Conservation (phyloP, 2,888 invertebrate species). For the Drosophila prolongata region DNA sequence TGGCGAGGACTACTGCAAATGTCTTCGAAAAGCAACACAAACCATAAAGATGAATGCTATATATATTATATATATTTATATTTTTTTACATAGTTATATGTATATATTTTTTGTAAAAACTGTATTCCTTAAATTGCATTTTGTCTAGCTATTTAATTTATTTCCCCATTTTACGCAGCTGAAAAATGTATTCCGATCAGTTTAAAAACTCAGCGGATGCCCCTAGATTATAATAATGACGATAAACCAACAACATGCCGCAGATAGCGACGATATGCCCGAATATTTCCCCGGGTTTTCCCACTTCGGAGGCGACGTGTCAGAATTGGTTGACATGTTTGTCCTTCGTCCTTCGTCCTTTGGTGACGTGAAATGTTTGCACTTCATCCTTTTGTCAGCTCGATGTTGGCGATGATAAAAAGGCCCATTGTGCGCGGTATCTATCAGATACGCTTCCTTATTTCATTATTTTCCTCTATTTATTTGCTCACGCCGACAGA, state of each 20-base stretch:
- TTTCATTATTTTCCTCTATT: constrained; percentile 27
- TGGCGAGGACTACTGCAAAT: constrained; percentile 3
- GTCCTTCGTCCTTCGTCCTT: constrained; percentile 32
- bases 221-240: constrained; percentile 19
- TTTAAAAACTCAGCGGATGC: neutral
- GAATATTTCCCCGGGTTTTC: constrained; percentile 36
- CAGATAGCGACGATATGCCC: constrained; percentile 27
- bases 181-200: neutral
- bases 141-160: no score
- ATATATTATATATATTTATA: no score
- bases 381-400: constrained; percentile 68
- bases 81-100: no score
- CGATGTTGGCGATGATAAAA: constrained; percentile 56
- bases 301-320: constrained; percentile 72
- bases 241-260: constrained; percentile 55
- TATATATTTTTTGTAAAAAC: no score
- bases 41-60: no score
- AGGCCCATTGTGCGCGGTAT: constrained; percentile 44
- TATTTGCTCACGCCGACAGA: constrained; percentile 59
- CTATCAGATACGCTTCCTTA: constrained; percentile 52
- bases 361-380: constrained; percentile 62
- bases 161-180: neutral
- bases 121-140: no score
- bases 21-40: no score
- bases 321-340: constrained; percentile 77